Percentiles rank a stretch among this genome's conserved stretches.
Conservation (phyloP, 2,797 vertebrate species). For the Bradypodion pumilum region DNA sequence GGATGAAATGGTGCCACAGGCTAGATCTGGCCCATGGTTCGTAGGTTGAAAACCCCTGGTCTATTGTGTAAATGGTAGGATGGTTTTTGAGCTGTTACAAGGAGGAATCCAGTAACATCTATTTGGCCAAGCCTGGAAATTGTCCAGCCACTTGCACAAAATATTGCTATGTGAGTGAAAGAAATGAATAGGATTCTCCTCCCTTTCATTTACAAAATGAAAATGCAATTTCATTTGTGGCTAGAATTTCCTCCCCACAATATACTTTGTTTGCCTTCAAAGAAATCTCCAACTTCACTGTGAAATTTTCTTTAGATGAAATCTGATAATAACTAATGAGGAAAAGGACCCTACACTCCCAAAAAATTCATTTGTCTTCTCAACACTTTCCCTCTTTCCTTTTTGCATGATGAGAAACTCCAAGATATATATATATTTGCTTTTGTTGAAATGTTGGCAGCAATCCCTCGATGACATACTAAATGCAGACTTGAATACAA, state of each 20-base stretch:
- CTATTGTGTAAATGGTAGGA: too few species aligned
- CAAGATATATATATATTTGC: neutral
- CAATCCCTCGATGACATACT: slow-evolving; percentile 2
- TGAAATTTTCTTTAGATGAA: neutral
- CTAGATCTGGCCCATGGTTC: too few species aligned
- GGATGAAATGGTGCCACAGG: too few species aligned
- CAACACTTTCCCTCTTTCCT: neutral
- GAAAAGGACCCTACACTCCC: neutral
- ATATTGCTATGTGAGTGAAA: too few species aligned
- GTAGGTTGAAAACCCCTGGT: too few species aligned
- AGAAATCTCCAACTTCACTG: neutral
- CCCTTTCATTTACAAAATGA: neutral
- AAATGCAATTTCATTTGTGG: neutral
- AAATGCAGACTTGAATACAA: slow-evolving; percentile 69
- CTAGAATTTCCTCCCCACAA: neutral
- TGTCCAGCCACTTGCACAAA: too few species aligned
- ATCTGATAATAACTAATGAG: neutral
- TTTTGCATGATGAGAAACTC: neutral
- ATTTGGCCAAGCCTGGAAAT: too few species aligned
- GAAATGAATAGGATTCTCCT: too few species aligned
- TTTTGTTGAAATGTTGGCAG: slow-evolving; percentile 30
- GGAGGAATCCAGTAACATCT: too few species aligned
- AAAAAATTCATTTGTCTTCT: neutral
- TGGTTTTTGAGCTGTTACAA: too few species aligned
- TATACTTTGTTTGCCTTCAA: neutral